Base-by-base conservation (phyloP, 2,797 vertebrate species). In the Okamejei kenojei region DNA sequence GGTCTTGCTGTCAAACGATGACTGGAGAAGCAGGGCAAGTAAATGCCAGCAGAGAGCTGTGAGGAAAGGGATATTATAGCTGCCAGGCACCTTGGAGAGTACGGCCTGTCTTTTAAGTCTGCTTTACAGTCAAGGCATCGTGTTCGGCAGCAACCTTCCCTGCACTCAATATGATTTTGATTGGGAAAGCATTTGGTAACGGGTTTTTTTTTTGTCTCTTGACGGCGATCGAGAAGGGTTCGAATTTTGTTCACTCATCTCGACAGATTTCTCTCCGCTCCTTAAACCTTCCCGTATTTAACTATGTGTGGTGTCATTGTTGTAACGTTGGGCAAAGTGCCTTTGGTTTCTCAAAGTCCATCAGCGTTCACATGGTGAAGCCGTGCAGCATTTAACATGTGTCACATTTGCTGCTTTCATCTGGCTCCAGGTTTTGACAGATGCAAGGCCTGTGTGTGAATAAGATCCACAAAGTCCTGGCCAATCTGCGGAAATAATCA, bases 21-120 rank as follows among this genome's bases (percentile, higher is more conserved):
- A 94, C 95, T 94, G 94, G 97, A 96, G 97, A 54, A 97, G 96
- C 96, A 95, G 97, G 97, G 96, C 96, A 97, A 97, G 96, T 97
- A 98, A 98, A 97, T 98, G 98, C 98, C 97, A 98, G 97, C 97
- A 96, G 96, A 54, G 45, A 98, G 97, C 97, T 97, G 95, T 97
- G 97, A 96, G 96, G 97, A 96, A 54, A 97, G 97, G 96, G 96
- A 97, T 98, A 97, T 98, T 97, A 97, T 96, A 97, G 97, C 97
- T 98, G 96, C 96, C 96, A 96, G 97, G 97, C 96, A 97, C 97
- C 96, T 97, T 77, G 93, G 97, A 97, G 97, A 97, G 95, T 95
- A 96, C 96, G 95, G 93, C 95, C 96, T 96, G 96, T 96, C 97
- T 97, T 96, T 96, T 96, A 95, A 96, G 95, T 97, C 97, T 97